These are phyloP conservation scores for Diarsia rubi DNA, from an alignment of 2,888 invertebrate genomes.

Conservation along the genomic window DNA sequence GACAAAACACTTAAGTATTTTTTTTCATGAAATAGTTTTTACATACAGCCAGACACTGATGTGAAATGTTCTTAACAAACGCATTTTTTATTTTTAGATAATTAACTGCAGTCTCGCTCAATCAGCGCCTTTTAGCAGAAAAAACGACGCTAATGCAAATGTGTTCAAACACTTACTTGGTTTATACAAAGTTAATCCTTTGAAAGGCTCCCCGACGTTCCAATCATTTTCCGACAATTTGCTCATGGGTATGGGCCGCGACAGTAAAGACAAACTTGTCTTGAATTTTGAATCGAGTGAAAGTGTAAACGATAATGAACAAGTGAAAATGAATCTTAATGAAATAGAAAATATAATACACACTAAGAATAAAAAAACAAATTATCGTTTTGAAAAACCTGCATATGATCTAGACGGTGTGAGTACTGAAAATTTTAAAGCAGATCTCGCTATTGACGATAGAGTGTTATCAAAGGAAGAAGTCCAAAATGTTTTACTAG, in stretches of 20 bases:
- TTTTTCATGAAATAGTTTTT: background rate
- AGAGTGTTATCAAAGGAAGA: constrained; percentile 29
- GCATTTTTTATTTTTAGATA: constrained; percentile 45
- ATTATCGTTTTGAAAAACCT: constrained; percentile 42
- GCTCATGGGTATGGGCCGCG: constrained; percentile 62
- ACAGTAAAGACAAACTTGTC: constrained; percentile 40
- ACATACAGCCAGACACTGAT: background rate
- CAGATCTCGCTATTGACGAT: constrained; percentile 51
- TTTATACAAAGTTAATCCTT: constrained; percentile 82
- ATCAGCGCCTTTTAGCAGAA: constrained; percentile 5
- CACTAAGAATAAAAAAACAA: constrained; percentile 40
- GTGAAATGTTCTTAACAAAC: background rate
- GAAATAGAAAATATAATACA: constrained; percentile 74
- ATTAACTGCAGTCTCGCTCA: constrained; percentile 8
- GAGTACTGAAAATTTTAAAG: constrained; percentile 67
- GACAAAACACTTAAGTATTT: background rate
- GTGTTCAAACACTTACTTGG: constrained; percentile 80
- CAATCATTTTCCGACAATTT: constrained; percentile 77
- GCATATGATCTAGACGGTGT: constrained; percentile 64
- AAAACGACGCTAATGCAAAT: constrained; percentile 61
- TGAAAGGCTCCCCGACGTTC: constrained; percentile 79
- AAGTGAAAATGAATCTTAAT: constrained; percentile 69
- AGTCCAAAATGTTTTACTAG: background rate
- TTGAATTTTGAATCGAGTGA: constrained; percentile 78
- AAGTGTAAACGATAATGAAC: constrained; percentile 70